phyloP scores from a whole-genome alignment of 2,113 vertebrate genomes.

The Carettochelys insculpta region DNA sequence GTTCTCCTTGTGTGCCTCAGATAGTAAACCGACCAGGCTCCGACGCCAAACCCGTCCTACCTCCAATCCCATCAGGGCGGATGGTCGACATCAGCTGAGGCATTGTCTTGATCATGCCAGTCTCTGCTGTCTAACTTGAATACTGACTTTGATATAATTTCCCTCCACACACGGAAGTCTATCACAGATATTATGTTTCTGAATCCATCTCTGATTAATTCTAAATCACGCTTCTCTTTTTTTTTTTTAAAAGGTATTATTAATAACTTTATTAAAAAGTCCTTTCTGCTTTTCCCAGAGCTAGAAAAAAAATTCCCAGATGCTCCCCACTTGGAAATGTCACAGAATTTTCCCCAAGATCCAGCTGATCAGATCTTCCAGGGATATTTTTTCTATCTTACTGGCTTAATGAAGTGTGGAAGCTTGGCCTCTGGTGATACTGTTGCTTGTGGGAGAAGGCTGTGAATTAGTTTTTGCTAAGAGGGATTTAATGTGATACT shows the following conservation, averaged over 20 bases:
- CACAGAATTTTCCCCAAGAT: not conserved
- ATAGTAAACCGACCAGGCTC: constrained; percentile 68
- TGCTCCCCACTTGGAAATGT: constrained; percentile 18
- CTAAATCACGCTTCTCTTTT: not conserved
- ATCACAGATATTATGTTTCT: constrained; percentile 7
- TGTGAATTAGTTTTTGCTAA: not conserved
- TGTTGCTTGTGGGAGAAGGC: not conserved
- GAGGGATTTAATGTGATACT: not conserved
- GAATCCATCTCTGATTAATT: constrained; percentile 32
- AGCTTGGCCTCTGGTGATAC: not conserved
- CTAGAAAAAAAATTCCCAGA: constrained; percentile 47
- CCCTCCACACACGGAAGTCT: not conserved
- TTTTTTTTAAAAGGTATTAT: constrained; percentile 5
- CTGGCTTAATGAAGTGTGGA: constrained; percentile 1
- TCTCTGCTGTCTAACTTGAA: not conserved
- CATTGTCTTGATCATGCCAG: fast-evolving
- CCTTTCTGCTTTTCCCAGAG: constrained; percentile 35
- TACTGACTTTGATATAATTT: not conserved
- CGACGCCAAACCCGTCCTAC: constrained; percentile 80
- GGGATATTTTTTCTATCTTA: not conserved
- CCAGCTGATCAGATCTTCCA: not conserved
- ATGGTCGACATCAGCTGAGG: fast-evolving
- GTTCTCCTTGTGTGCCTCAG: not conserved
- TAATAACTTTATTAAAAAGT: constrained; percentile 61
- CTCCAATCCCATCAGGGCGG: constrained; percentile 82